These are phyloP conservation scores for Phallusia fumigata DNA, from an alignment of 23 tunicate species.

Conservation along the genomic window DNA sequence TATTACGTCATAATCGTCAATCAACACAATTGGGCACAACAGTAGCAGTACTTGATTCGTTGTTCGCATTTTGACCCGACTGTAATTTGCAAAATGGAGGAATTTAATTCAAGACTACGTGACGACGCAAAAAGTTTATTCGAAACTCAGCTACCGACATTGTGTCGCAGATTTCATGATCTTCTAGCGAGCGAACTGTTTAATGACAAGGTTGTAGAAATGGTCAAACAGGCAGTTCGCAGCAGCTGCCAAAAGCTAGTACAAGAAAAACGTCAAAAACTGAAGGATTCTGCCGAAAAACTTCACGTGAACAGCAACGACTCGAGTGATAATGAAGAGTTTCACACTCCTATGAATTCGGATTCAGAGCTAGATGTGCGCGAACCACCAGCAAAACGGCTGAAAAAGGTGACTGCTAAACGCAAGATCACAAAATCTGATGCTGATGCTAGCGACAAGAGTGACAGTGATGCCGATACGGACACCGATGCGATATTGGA, in stretches of 20 bases:
- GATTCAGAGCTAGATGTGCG: constrained; percentile 47
- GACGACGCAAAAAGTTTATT: constrained; percentile 41
- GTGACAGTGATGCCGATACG: constrained; percentile 52
- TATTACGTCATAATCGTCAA: too few relatives aligned
- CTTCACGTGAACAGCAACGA: neutral
- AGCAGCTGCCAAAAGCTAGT: constrained; percentile 48
- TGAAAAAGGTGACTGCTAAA: constrained; percentile 20
- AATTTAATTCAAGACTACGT: constrained; percentile 25
- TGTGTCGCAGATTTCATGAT: constrained; percentile 41
- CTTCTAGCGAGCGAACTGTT: constrained; percentile 39
- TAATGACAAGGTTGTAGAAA: constrained; percentile 10
- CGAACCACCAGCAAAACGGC: constrained; percentile 29
- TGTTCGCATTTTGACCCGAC: too few relatives aligned
- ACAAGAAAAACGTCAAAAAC: constrained; percentile 30
- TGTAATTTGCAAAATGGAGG: constrained; percentile 27
- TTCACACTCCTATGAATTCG: constrained; percentile 86
- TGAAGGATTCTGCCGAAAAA: neutral
- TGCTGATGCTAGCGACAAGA: constrained; percentile 15
- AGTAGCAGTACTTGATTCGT: too few relatives aligned
- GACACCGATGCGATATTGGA: constrained; percentile 48
- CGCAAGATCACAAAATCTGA: constrained; percentile 30
- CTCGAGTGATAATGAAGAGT: constrained; percentile 49
- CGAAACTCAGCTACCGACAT: constrained; percentile 33
- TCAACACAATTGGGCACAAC: too few relatives aligned
- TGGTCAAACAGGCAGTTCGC: constrained; percentile 29